Base-by-base conservation (phyloP, 2,113 vertebrate genomes). In the Indri indri region DNA sequence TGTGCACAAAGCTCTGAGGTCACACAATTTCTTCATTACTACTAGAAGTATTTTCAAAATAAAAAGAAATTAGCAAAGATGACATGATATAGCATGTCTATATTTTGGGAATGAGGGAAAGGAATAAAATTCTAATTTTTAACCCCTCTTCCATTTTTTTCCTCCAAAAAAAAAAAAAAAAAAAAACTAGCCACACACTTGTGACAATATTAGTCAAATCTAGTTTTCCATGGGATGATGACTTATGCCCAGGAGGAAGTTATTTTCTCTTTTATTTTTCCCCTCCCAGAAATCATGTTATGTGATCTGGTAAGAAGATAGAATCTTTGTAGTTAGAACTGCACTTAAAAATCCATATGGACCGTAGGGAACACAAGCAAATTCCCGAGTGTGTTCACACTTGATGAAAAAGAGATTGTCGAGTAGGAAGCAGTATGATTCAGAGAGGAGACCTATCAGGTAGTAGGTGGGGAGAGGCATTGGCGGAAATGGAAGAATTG, bases 381-480 rank as follows among this genome's bases (percentile, higher is more conserved):
- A 90, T 92, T 92, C 59, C 74, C 90, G 42, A 22, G 42, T 86
- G 96, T 87, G 54, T 81, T 96, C n/a, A 45, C 23, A 45, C 18
- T 87, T 89, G 61, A 85, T 84, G 52, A 65, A 93, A 94, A 82
- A 54, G 32, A 93, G 34, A 89, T 18, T 73, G 66, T 45, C 40
- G 8, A 86, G 34, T 63, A 47, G 18, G n/a, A 92, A 94, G n/a
- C 90, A 92, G 10, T 30, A 3, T 18, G 18, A 6, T 71, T 91
- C 73, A 79, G 25, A 73, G 66, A 90, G 4, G 59, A 81, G 59
- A 76, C 22, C 47, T 10, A 20, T 23, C n/a, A 61, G 27, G n/a
- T 10, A 63, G 37, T 5, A 42, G n/a, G 23, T 85, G 32, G 18
- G 14, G 27, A 68, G 90, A 87, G 30, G 52, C 52, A 85, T 40